These are phyloP conservation scores for Vidua macroura DNA, from an alignment of 2,113 vertebrate species.

Conservation along the genomic window DNA sequence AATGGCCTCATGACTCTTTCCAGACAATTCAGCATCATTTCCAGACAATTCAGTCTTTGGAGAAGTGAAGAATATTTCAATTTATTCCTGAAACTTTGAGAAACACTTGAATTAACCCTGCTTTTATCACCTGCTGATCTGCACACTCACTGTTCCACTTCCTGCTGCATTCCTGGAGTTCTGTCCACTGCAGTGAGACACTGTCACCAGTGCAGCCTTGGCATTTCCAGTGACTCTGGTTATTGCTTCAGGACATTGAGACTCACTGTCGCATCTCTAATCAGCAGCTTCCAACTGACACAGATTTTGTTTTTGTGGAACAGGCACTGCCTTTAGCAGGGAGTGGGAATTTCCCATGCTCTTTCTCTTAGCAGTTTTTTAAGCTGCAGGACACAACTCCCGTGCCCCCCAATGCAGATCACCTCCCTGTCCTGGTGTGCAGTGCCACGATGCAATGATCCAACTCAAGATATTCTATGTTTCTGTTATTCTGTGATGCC, in stretches of 20 bases:
- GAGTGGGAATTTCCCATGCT: neutral
- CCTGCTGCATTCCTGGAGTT: neutral
- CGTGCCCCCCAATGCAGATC: neutral
- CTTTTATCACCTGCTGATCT: neutral
- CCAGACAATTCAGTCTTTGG: neutral
- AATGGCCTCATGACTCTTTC: neutral
- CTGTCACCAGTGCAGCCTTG: neutral
- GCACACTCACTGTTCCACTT: neutral
- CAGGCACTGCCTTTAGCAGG: neutral
- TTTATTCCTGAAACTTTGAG: neutral
- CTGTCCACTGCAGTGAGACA: no score
- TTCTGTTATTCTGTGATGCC: neutral
- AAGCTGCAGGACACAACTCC: neutral
- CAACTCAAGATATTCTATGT: fast-evolving
- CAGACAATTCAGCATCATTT: neutral
- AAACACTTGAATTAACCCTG: fast-evolving
- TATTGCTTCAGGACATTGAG: neutral
- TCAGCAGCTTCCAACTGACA: neutral
- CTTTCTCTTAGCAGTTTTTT: neutral
- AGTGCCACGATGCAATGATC: neutral
- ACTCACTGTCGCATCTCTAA: neutral
- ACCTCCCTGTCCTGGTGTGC: fast-evolving
- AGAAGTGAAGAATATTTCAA: neutral
- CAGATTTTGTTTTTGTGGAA: neutral
- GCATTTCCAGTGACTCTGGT: neutral